phyloP scores from a whole-genome alignment of 2,888 invertebrate species.

The Drosophila cracens region DNA sequence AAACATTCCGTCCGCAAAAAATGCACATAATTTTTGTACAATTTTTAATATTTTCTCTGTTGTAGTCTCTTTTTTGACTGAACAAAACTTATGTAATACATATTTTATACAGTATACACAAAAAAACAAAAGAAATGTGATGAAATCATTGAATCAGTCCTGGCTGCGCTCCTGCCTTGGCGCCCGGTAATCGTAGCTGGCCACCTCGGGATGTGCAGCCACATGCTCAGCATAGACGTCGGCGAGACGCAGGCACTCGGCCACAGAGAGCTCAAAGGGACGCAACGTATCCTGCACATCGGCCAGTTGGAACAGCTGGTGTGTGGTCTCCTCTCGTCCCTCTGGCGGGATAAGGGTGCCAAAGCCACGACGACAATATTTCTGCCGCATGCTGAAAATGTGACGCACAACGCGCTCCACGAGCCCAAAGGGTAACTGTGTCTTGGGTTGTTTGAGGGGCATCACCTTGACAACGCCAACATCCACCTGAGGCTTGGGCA shows the following conservation, averaged over 20 bases:
- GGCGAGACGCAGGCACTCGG: slow-evolving; percentile 91
- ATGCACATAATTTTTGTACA: slow-evolving; percentile 31
- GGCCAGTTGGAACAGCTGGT: slow-evolving; percentile 89
- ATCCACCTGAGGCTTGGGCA: slow-evolving; percentile 98
- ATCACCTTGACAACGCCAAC: slow-evolving; percentile 96
- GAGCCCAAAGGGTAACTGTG: slow-evolving; percentile 91
- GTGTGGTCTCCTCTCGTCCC: slow-evolving; percentile 88
- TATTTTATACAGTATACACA: slow-evolving; percentile 63
- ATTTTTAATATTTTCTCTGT: slow-evolving; percentile 37
- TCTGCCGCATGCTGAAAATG: slow-evolving; percentile 95
- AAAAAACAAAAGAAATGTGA: slow-evolving; percentile 17
- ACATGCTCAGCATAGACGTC: slow-evolving; percentile 91
- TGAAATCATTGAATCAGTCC: slow-evolving; percentile 41
- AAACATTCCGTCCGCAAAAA: slow-evolving; percentile 67
- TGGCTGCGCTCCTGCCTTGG: slow-evolving; percentile 64
- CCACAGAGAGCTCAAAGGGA: slow-evolving; percentile 91
- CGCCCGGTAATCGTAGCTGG: slow-evolving; percentile 89
- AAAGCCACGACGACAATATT: slow-evolving; percentile 90
- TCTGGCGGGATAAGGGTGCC: slow-evolving; percentile 91
- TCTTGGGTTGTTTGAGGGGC: slow-evolving; percentile 91
- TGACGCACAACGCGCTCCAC: slow-evolving; percentile 95
- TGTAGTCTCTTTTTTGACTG: slow-evolving; percentile 58
- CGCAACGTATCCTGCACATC: slow-evolving; percentile 89
- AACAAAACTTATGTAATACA: slow-evolving; percentile 63
- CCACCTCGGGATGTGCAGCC: slow-evolving; percentile 88